Percentiles rank a stretch among this genome's conserved stretches.
Conservation (phyloP, 2,797 vertebrate genomes). For the Avahi laniger region DNA sequence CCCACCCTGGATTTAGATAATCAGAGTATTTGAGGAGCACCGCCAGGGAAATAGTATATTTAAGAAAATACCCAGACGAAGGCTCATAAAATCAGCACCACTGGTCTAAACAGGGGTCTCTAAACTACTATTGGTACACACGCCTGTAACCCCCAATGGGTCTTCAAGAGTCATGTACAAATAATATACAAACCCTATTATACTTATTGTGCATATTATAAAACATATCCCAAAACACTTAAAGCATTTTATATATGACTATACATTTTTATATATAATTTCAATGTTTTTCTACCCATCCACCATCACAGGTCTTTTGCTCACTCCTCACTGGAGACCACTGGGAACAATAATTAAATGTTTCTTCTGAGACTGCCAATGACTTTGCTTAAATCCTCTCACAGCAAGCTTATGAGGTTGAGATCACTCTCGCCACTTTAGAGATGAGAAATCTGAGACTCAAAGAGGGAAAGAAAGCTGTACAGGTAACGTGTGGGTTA, state of each 20-base stretch:
- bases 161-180: background rate
- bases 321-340: background rate
- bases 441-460: background rate
- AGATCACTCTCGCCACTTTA: background rate
- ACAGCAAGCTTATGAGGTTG: no score
- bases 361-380: background rate
- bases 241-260: background rate
- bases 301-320: rapidly evolving
- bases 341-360: background rate
- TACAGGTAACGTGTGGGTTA: no score
- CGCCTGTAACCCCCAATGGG: background rate
- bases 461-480: background rate
- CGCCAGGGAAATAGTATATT: background rate
- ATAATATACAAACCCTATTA: no score
- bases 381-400: background rate
- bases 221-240: background rate
- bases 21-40: background rate
- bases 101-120: background rate
- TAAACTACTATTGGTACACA: background rate
- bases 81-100: background rate
- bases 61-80: background rate
- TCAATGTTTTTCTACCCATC: background rate
- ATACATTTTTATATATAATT: background rate
- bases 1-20: background rate
- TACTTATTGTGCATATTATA: no score